Percentiles rank a stretch among this genome's conserved stretches.
Evolutionary conservation across 2,113 vertebrate species (phyloP).

Genomic region (Prunella fulvescens): DNA sequence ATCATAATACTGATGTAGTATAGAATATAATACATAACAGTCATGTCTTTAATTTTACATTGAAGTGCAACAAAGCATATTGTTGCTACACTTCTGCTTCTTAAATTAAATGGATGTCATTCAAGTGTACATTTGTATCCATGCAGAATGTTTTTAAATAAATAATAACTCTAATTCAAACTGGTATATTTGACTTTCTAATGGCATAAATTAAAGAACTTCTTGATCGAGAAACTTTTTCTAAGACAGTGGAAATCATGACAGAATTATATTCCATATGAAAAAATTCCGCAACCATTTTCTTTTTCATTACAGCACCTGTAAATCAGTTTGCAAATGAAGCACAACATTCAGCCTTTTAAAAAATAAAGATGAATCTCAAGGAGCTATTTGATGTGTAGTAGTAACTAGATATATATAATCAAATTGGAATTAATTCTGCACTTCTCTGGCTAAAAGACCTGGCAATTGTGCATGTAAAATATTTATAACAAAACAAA

Average conservation of each 20-base stretch:
- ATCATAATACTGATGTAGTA: constrained; percentile 58
- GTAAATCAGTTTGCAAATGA: constrained; percentile 6
- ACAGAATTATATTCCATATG: neutral
- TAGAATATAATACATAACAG: constrained; percentile 71
- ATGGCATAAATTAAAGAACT: neutral
- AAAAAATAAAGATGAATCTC: neutral
- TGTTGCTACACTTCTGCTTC: constrained; percentile 58
- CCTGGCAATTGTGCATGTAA: neutral
- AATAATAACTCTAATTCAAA: neutral
- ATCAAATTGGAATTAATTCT: neutral
- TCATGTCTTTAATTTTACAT: constrained; percentile 73
- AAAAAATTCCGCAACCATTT: neutral
- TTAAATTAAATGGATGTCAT: constrained; percentile 72
- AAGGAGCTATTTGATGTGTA: neutral
- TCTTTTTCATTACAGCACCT: neutral
- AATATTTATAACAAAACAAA: neutral
- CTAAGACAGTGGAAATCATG: neutral
- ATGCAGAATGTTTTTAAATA: neutral
- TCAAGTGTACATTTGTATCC: constrained; percentile 14
- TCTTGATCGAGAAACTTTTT: neutral
- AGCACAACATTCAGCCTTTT: neutral
- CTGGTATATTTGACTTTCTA: neutral
- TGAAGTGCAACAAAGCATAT: constrained; percentile 76
- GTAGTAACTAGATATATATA: neutral
- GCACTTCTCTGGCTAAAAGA: neutral